These are phyloP conservation scores for Pheosia tremula DNA, from an alignment of 2,888 invertebrate genomes.

Conservation along the genomic window DNA sequence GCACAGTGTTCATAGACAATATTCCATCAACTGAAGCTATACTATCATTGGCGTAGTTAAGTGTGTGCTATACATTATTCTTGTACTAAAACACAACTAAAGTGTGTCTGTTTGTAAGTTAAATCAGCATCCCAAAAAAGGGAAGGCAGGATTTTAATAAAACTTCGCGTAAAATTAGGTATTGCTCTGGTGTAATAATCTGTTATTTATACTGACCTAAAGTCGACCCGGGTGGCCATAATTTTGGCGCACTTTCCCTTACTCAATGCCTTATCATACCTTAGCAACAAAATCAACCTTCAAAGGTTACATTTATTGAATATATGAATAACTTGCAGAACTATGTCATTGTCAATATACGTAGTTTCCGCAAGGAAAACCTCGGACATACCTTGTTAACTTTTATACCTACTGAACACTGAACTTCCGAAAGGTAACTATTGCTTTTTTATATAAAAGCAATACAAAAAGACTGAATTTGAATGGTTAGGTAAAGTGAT, in stretches of 20 bases:
- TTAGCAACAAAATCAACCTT: neutral
- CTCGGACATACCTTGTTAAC: conserved; percentile 50
- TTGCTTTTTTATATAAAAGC: conserved; percentile 8
- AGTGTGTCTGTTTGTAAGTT: too few species aligned
- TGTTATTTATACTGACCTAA: too few species aligned
- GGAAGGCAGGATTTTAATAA: too few species aligned
- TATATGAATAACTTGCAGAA: conserved; percentile 13
- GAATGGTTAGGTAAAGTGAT: conserved; percentile 21
- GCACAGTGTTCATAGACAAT: too few species aligned
- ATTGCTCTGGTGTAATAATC: too few species aligned
- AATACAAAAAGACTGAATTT: conserved; percentile 32
- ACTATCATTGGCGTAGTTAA: too few species aligned
- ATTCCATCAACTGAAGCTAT: too few species aligned
- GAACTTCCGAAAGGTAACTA: conserved; percentile 18
- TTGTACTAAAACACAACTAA: too few species aligned
- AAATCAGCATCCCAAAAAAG: too few species aligned
- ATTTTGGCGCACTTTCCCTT: neutral
- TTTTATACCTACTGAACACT: conserved; percentile 42
- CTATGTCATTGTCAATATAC: conserved; percentile 49
- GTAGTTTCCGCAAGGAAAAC: conserved; percentile 60
- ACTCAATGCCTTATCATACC: neutral
- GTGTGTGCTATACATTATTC: too few species aligned
- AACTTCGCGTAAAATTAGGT: too few species aligned
- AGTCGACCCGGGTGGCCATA: too few species aligned
- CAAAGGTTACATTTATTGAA: conserved; percentile 1